Evolutionary conservation across 1,140 invertebrate species (phyloP).

Genomic region (Eurosta solidaginis): DNA sequence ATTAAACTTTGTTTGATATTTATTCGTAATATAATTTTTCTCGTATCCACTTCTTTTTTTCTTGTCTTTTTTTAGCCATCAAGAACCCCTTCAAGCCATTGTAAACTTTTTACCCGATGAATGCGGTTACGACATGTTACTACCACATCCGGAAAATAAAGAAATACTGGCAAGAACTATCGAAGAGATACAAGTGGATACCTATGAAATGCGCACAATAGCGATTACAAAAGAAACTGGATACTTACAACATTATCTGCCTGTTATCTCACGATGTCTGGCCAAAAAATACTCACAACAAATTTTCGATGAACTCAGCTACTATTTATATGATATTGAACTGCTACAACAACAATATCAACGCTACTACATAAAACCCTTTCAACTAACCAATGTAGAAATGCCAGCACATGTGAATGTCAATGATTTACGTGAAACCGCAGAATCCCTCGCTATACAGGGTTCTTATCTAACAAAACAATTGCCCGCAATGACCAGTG

Average conservation of each 20-base stretch:
- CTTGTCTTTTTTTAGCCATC: not conserved
- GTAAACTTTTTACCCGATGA: slow-evolving; percentile 49
- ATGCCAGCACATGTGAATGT: slow-evolving; percentile 35
- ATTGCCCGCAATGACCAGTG: slow-evolving; percentile 35
- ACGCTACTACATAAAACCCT: slow-evolving; percentile 44
- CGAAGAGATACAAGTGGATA: slow-evolving; percentile 40
- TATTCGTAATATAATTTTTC: too few relatives aligned
- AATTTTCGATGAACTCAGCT: slow-evolving; percentile 48
- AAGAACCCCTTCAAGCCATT: slow-evolving; percentile 42
- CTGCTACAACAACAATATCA: slow-evolving; percentile 43
- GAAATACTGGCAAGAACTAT: slow-evolving; percentile 37
- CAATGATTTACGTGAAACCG: slow-evolving; percentile 30
- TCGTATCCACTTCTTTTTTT: not conserved
- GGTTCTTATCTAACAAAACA: slow-evolving; percentile 44
- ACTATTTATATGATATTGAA: slow-evolving; percentile 50
- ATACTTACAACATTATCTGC: slow-evolving; percentile 47
- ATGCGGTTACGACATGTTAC: slow-evolving; percentile 44
- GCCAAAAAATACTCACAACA: slow-evolving; percentile 38
- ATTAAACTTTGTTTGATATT: too few relatives aligned
- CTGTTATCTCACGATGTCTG: slow-evolving; percentile 49
- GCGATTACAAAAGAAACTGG: slow-evolving; percentile 40
- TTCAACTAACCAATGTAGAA: slow-evolving; percentile 39
- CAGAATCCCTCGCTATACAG: slow-evolving; percentile 40
- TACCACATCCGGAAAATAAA: slow-evolving; percentile 45
- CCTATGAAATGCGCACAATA: slow-evolving; percentile 40